Evolutionary conservation across 2,797 vertebrate species (phyloP).

Genomic region (Schizothorax lantsangensis): DNA sequence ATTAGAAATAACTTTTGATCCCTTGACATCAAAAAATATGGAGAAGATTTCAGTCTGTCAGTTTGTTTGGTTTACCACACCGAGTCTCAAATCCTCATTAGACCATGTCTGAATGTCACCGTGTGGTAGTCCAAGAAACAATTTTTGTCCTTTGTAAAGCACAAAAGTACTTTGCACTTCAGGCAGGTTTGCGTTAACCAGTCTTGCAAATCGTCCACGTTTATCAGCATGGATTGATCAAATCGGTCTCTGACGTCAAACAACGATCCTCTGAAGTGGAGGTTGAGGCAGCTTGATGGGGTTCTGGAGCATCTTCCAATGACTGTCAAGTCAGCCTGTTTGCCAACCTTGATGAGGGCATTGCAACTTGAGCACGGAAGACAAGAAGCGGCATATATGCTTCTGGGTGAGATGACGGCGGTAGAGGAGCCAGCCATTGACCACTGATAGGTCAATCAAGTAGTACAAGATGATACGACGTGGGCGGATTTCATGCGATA

Average conservation of each 20-base stretch:
- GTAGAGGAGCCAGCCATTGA: conserved; percentile 7
- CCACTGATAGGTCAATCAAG: neutral
- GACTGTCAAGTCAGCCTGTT: conserved; percentile 27
- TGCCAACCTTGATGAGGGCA: conserved; percentile 56
- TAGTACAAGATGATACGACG: too few relatives aligned
- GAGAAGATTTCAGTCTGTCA: too few relatives aligned
- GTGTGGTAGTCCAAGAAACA: neutral
- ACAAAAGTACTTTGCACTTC: conserved; percentile 31
- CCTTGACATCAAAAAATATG: too few relatives aligned
- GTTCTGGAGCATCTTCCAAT: neutral
- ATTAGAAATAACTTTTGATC: too few relatives aligned
- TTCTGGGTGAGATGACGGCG: conserved; percentile 39
- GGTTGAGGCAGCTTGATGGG: neutral
- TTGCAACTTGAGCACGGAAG: conserved; percentile 51
- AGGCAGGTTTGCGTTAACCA: conserved; percentile 12
- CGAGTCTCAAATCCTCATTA: neutral
- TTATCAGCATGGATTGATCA: conserved; percentile 5
- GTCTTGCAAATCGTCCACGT: conserved; percentile 21
- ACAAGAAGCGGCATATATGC: conserved; percentile 49
- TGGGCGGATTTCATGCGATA: too few relatives aligned
- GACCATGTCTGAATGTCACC: neutral
- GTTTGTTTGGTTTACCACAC: neutral
- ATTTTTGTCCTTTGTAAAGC: neutral
- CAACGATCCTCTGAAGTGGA: neutral
- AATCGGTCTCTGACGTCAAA: neutral